Evolutionary conservation across 2,888 invertebrate species (phyloP), one percentile per base, ranked within the genome.

Genomic region (Drosophila birchii): DNA sequence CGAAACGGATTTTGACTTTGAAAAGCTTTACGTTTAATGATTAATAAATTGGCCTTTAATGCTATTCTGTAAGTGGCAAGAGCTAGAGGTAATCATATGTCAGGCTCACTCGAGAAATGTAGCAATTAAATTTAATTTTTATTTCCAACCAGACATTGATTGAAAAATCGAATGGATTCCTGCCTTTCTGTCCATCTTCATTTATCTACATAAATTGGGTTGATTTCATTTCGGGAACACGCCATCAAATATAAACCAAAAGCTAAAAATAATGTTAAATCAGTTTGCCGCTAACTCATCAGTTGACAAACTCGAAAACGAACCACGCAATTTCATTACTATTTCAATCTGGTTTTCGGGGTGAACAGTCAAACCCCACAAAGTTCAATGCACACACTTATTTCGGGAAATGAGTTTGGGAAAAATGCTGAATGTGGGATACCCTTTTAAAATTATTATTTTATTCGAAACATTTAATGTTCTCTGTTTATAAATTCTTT

Each of bases 241-340:
- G 23, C 58, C 63, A 68, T 70, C 73, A 69, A 78, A 74, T 69
- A 45, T 55, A 67, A 66, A 36, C 68, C 49, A 8, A 53, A 59
- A 11, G 39, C 47, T 43, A 26, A 41, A 61, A 61, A 64, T 29
- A 56, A 59, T 54, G 36, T 41, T n/a, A 20, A 45, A 74, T 20
- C 43, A 39, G 18, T 49, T 72, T 23, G 41, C 41, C 34, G 14
- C 18, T 44, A 44, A 62, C 60, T 36, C 61, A 44, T 39, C 66
- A 39, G 43, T 45, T 64, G 64, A 49, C 62, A 32, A 47, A n/a
- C 23, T 41, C 59, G 18, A 59, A 44, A 36, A 60, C 60, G 34
- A 60, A 51, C 49, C 64, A 36, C 49, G 66, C 49, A 49, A 64
- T 49, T 64, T 64, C 49, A 64, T 66, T 64, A 51, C 64, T 20